Percentiles rank a stretch among this genome's conserved stretches.
phyloP scores from a whole-genome alignment of 1,140 invertebrate species.

The Probaryconus sp. region DNA sequence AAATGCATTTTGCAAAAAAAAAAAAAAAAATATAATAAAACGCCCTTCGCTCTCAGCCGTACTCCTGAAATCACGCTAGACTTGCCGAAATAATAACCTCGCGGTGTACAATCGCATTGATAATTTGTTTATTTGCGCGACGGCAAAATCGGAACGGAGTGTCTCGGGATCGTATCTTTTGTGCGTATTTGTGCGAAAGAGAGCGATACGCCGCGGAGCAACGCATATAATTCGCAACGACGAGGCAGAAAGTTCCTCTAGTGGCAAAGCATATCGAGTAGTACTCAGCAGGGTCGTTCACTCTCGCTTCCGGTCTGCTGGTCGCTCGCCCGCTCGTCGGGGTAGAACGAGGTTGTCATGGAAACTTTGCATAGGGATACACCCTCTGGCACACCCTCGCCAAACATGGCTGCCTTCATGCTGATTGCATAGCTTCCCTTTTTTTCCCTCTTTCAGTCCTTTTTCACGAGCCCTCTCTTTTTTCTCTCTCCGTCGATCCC shows the following conservation, averaged over 20 bases:
- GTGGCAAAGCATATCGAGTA: conserved; percentile 48
- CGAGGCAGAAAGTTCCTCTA: conserved; percentile 38
- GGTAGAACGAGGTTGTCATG: conserved; percentile 69
- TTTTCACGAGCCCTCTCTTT: conserved; percentile 18
- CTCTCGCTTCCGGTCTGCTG: conserved; percentile 40
- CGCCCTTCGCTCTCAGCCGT: too few relatives aligned
- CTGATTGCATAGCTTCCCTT: conserved; percentile 27
- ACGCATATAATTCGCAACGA: conserved; percentile 36
- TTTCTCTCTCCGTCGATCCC: conserved; percentile 1
- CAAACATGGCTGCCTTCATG: conserved; percentile 67
- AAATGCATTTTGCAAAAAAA: too few relatives aligned
- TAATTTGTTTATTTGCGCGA: conserved; percentile 31
- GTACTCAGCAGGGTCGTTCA: conserved; percentile 25
- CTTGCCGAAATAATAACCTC: conserved; percentile 18
- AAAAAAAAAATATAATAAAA: too few relatives aligned
- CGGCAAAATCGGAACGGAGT: conserved; percentile 29
- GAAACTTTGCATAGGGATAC: conserved; percentile 63
- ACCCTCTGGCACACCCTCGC: conserved; percentile 71
- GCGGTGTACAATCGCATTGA: too few relatives aligned
- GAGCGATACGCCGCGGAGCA: conserved; percentile 7
- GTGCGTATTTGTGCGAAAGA: conserved; percentile 28
- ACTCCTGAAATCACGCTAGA: conserved; percentile 25
- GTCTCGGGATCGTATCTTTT: conserved; percentile 18
- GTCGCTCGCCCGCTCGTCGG: conserved; percentile 35
- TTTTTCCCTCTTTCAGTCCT: not conserved